Conservation (phyloP, 2,797 vertebrate species). For the Mormyrus proboscirostris region DNA sequence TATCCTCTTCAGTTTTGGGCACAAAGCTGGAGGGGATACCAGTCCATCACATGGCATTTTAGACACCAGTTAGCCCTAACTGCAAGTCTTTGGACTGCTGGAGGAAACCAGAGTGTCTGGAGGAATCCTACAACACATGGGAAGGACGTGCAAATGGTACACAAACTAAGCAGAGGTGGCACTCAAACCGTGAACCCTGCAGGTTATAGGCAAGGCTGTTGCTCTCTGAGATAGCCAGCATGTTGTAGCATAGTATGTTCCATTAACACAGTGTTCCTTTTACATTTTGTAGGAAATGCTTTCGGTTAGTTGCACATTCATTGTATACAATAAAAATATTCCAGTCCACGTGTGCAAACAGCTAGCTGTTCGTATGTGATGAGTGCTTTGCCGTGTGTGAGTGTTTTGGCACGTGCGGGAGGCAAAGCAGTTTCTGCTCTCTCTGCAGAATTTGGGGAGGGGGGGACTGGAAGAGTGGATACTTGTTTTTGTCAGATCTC, state of each 20-base stretch:
- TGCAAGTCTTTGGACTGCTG: background rate
- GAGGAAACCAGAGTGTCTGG: background rate
- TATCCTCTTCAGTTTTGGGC: background rate
- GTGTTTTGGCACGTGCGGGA: background rate
- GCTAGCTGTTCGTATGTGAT: background rate
- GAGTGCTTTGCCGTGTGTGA: background rate
- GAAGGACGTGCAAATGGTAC: background rate
- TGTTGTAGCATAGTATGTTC: background rate
- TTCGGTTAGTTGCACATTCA: background rate
- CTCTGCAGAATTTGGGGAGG: background rate
- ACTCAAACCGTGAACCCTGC: background rate
- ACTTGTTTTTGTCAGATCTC: conserved; percentile 2
- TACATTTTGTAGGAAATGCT: background rate
- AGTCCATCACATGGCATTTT: background rate
- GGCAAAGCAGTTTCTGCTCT: background rate
- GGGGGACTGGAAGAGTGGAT: background rate
- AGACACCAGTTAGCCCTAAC: background rate
- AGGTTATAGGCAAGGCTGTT: background rate
- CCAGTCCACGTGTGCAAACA: background rate
- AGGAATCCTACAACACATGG: background rate
- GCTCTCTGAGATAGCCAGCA: background rate
- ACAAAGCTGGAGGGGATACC: background rate
- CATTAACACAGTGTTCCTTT: background rate
- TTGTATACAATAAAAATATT: background rate
- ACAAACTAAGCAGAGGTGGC: background rate